Percentiles rank a stretch among this genome's conserved stretches.
These are phyloP conservation scores for Nomada ruficornis DNA, from an alignment of 2,888 invertebrate species.

Conservation along the genomic window DNA sequence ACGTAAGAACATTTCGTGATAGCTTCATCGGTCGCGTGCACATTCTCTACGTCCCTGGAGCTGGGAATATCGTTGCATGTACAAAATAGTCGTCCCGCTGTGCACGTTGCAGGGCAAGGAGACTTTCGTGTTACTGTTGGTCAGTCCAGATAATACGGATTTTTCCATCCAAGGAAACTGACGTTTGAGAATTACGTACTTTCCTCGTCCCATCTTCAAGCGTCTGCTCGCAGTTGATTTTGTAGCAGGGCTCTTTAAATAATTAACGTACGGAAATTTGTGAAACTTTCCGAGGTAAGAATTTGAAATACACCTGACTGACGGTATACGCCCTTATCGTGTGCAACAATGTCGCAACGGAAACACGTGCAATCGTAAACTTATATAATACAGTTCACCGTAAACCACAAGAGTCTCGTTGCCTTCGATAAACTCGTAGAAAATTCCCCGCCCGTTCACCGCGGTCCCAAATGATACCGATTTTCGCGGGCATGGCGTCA, in stretches of 20 bases:
- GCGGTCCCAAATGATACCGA: too few species aligned
- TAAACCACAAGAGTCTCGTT: background rate
- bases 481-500: too few species aligned
- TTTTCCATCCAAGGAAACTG: background rate
- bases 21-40: slow-evolving; percentile 53
- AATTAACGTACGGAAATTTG: background rate
- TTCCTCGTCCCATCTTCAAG: background rate
- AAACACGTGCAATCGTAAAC: too few species aligned
- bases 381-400: background rate
- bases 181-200: background rate
- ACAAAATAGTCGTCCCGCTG: slow-evolving; percentile 36
- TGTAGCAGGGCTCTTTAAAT: background rate
- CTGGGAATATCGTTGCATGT: slow-evolving; percentile 41
- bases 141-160: background rate
- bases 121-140: slow-evolving; percentile 1
- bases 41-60: slow-evolving; percentile 7
- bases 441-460: background rate
- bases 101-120: slow-evolving; percentile 33
- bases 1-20: slow-evolving; percentile 50
- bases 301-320: background rate
- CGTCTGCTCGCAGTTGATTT: background rate
- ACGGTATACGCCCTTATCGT: background rate
- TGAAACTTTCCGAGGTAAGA: background rate
- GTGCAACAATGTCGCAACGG: background rate
- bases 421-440: background rate